Evolutionary conservation across 2,113 vertebrate species (phyloP), one percentile per base, ranked within the genome.

Genomic region (Mirza zaza): DNA sequence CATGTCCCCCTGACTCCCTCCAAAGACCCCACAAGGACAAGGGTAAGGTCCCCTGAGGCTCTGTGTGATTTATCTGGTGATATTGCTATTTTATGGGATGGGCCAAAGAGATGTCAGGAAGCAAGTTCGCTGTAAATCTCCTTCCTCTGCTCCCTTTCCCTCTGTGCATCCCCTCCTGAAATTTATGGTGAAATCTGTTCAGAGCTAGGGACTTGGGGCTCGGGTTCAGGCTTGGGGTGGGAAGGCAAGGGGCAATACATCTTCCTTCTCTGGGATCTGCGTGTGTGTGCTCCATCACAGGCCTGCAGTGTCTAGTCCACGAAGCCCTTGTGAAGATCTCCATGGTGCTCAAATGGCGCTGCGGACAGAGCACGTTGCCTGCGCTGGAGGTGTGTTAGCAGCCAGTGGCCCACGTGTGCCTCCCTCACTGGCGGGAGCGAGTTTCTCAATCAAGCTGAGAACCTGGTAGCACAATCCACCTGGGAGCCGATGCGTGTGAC

Each of bases 81-180:
- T 59, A 90, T 79, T 39, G 36, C 92, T 52, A 70, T 95, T 97
- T 94, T 97, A 97, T 98, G 97, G 83, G 83, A 90, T 8, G 92
- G 97, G 96, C 95, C 96, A 90, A 83, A 97, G 94, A 25, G 83
- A 79, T 84, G 95, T 39, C 97, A 96, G 97, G 39, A 90, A 67
- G 94, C 86, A 94, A 96, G 87, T 90, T 77, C 70, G 93, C 96
- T 93, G 91, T 97, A 98, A 97, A 98, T 97, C 97, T 98, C 84
- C 68, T 86, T 15, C 81, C 86, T 93, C 83, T 85, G 42, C 39
- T 29, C 15, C 45, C 20, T 70, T 93, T 85, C 42, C 94, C 89
- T 92, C 84, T 94, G 93, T 18, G 27, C 29, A 48, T 94, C 36
- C 95, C 27, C 79, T 85, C 76, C 48, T 45, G 17, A 93, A 17